Percentiles rank a stretch among this genome's conserved stretches.
Conservation (phyloP, 2,888 invertebrate species). For the Heteromyza rotundicornis region DNA sequence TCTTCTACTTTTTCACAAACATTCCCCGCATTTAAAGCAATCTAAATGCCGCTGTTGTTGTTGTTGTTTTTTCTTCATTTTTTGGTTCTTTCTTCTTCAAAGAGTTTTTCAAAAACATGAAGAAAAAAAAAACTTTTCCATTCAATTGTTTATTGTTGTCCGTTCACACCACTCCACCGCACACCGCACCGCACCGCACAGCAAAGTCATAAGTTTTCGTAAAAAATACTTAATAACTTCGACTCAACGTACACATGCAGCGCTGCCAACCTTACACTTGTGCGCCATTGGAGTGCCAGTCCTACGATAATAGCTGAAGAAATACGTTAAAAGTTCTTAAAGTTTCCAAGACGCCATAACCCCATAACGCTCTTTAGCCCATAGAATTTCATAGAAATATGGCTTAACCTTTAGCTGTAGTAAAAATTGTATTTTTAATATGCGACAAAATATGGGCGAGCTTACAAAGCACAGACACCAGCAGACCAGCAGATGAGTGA, state of each 20-base stretch:
- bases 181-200: not conserved
- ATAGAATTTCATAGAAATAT: not conserved
- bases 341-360: not conserved
- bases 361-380: not conserved
- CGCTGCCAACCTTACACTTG: no score
- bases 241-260: no score
- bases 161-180: not conserved
- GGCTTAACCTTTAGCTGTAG: not conserved
- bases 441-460: conserved; percentile 20
- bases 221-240: no score
- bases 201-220: conserved; percentile 15
- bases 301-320: not conserved
- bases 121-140: no score
- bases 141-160: conserved; percentile 16
- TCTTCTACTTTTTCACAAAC: not conserved
- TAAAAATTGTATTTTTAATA: conserved; percentile 28
- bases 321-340: not conserved
- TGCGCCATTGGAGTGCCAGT: no score
- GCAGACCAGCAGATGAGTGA: not conserved
- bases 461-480: not conserved
- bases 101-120: no score
- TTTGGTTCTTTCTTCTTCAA: no score
- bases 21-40: not conserved
- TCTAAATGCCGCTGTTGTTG: no score
- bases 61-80: conserved; percentile 1